Conservation (phyloP, 2,113 vertebrate species). For the Rhinolophus sinicus region DNA sequence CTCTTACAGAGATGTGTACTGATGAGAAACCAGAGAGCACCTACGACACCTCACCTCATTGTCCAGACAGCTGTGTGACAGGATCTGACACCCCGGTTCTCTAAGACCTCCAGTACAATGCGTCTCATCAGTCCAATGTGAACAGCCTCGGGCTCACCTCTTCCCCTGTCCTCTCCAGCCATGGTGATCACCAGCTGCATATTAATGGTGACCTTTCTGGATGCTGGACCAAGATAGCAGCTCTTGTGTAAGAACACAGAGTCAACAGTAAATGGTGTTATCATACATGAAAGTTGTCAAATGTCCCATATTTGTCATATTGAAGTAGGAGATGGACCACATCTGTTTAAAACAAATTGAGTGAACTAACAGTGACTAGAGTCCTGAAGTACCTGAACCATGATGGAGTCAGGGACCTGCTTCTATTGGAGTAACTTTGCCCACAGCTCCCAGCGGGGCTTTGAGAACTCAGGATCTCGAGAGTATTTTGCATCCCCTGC, state of each 20-base stretch:
- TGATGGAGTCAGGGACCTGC: neutral
- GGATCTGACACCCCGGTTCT: conserved; percentile 89
- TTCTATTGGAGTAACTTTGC: neutral
- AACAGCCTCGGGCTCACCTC: conserved; percentile 77
- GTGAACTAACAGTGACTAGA: neutral
- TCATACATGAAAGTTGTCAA: neutral
- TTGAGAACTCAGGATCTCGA: neutral
- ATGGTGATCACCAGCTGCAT: conserved; percentile 64
- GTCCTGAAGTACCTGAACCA: neutral
- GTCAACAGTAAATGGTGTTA: neutral
- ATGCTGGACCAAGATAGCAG: conserved; percentile 70
- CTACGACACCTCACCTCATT: conserved; percentile 83
- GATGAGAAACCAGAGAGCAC: conserved; percentile 84
- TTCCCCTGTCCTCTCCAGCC: conserved; percentile 57
- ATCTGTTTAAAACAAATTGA: neutral
- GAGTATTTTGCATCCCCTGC: neutral
- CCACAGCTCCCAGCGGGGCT: neutral
- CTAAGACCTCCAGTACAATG: conserved; percentile 87
- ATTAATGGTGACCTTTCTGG: conserved; percentile 74
- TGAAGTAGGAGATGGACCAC: neutral
- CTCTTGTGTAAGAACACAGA: conserved; percentile 60
- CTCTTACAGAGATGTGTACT: conserved; percentile 78
- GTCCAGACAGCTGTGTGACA: conserved; percentile 72
- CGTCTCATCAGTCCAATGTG: conserved; percentile 78
- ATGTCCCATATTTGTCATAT: neutral